These are phyloP conservation scores for Aphidoletes aphidimyza DNA, from an alignment of 2,888 invertebrate genomes.

Conservation along the genomic window DNA sequence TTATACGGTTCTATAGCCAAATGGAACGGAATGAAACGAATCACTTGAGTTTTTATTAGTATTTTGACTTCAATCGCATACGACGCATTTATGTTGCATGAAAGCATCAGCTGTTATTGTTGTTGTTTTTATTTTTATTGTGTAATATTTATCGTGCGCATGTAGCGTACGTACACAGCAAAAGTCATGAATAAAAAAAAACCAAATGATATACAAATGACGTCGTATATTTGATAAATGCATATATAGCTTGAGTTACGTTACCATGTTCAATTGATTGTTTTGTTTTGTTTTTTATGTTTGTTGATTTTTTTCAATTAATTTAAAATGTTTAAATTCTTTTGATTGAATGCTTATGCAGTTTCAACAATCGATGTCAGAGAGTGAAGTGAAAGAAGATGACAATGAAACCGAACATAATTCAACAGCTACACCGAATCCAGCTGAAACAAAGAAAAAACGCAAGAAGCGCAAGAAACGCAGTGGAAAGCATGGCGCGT, in stretches of 20 bases:
- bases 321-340: conserved; percentile 63
- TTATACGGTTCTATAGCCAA: conserved; percentile 56
- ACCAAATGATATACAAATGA: background rate
- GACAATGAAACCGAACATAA: conserved; percentile 73
- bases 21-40: background rate
- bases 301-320: conserved; percentile 67
- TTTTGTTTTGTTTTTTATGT: conserved; percentile 18
- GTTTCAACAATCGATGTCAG: conserved; percentile 71
- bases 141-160: conserved; percentile 48
- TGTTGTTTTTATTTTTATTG: conserved; percentile 53
- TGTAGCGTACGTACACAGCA: too few relatives aligned
- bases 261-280: too few relatives aligned
- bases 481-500: conserved; percentile 68
- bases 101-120: conserved; percentile 35
- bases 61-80: too few relatives aligned
- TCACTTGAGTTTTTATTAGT: background rate
- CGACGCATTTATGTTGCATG: background rate
- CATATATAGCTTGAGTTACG: too few relatives aligned
- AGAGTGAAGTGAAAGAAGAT: conserved; percentile 77
- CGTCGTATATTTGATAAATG: too few relatives aligned
- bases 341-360: background rate
- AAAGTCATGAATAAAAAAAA: background rate
- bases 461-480: conserved; percentile 76
- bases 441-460: conserved; percentile 68
- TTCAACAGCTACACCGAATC: conserved; percentile 68